A percentile compares a stretch with the other conserved stretches of the same genome.
Evolutionary conservation across 1,140 invertebrate species (phyloP).

Genomic region (Callitettix versicolor): DNA sequence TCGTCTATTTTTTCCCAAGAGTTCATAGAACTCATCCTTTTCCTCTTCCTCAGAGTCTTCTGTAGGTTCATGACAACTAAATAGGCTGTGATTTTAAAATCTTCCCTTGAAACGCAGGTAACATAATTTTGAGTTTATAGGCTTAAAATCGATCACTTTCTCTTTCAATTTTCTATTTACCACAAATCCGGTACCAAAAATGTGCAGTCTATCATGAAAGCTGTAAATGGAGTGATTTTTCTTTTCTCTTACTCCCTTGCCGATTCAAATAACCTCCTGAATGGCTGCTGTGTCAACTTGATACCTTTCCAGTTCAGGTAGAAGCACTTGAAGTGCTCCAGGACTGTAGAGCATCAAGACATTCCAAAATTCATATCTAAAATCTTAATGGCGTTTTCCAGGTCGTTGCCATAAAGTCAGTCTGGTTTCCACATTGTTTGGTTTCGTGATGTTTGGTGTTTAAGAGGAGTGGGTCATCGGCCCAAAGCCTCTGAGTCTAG

Average conservation of each 20-base stretch:
- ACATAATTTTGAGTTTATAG: conserved; percentile 17
- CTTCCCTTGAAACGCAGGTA: conserved; percentile 11
- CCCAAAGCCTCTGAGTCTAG: too few relatives aligned
- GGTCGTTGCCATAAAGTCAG: neutral
- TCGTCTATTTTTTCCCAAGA: conserved; percentile 7
- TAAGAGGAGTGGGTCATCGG: conserved; percentile 13
- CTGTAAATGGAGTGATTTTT: conserved; percentile 5
- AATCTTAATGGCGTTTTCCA: neutral
- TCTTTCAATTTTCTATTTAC: neutral
- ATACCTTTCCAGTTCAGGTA: conserved; percentile 19
- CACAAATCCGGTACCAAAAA: neutral
- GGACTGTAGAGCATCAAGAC: conserved; percentile 13
- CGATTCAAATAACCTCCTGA: conserved; percentile 19
- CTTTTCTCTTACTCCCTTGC: conserved; percentile 1
- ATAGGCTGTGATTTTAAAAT: conserved; percentile 16
- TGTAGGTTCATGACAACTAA: conserved; percentile 17
- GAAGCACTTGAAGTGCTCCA: conserved; percentile 12
- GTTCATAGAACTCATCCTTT: conserved; percentile 19
- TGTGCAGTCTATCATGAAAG: neutral
- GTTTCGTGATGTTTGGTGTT: conserved; percentile 3
- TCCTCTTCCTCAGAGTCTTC: conserved; percentile 16
- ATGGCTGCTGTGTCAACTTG: conserved; percentile 18
- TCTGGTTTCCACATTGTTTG: conserved; percentile 10
- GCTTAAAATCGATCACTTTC: conserved; percentile 11
- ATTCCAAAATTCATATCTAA: conserved; percentile 21